Conservation (phyloP, 2,888 invertebrate species). For the Cerastis leucographa region DNA sequence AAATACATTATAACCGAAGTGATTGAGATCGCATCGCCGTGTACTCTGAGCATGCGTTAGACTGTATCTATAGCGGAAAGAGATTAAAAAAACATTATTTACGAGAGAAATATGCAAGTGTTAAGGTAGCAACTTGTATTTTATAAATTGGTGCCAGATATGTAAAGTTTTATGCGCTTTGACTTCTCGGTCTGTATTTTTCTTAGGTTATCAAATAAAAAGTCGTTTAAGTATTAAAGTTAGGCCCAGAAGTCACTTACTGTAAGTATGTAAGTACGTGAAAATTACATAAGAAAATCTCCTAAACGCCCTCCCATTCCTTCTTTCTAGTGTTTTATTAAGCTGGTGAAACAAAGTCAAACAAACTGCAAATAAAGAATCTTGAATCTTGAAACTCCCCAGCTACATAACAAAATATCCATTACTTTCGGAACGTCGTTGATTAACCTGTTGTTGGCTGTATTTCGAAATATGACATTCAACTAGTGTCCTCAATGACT, state of each 20-base stretch:
- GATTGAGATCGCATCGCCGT: slow-evolving; percentile 41
- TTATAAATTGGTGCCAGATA: slow-evolving; percentile 9
- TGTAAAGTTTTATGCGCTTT: neutral
- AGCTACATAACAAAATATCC: neutral
- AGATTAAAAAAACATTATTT: slow-evolving; percentile 53
- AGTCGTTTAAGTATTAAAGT: neutral
- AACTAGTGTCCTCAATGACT: neutral
- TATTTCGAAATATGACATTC: neutral
- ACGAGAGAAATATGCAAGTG: slow-evolving; percentile 21
- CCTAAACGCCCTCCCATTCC: neutral
- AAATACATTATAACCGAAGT: slow-evolving; percentile 35
- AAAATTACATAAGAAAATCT: neutral
- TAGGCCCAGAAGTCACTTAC: neutral
- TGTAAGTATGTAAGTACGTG: neutral
- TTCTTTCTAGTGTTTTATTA: neutral
- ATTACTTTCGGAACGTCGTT: neutral
- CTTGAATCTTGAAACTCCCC: too few species aligned
- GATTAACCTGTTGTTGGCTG: too few species aligned
- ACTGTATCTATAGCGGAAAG: slow-evolving; percentile 26
- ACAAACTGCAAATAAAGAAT: too few species aligned
- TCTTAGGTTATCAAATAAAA: neutral
- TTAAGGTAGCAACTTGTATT: neutral
- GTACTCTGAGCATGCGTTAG: slow-evolving; percentile 18
- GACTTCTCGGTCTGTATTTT: neutral
- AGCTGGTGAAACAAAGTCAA: neutral